Base-by-base conservation (phyloP, 2,888 invertebrate genomes). In the Rambutsinella grinnellia region DNA sequence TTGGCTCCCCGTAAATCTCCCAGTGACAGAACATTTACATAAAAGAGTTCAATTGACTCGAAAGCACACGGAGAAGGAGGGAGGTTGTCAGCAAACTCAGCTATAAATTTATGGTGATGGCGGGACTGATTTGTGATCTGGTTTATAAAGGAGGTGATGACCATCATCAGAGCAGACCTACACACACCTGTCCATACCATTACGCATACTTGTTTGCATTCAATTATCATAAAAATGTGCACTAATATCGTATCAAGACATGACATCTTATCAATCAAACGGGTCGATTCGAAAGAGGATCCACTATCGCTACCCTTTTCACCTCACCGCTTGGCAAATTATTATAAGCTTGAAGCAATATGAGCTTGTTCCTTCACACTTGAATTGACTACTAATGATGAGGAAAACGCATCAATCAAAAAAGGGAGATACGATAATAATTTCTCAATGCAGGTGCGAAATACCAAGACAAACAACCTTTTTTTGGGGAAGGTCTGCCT, bases 51-150 rank as follows among this genome's bases (percentile, higher is more conserved):
- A 36, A n/a, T n/a, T 13, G 36, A 36, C 13, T 36, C 6, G 13
- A 36, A 36, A 36, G 36, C 36, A 36, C 36, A 36, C 36, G 36
- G 36, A 8, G 13, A 36, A 36, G 13, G 13, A 36, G 13, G 36
- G 36, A 36, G 36, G 5, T 13, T 36, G 36, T 36, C 36, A 36
- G 36, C 10, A 10, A 53, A 13, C 53, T 36, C 36, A 36, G 5
- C 36, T 8, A 36, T 8, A 36, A 57, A n/a, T 57, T 56, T 27
- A 57, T 13, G 61, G 63, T 63, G 63, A 57, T 46, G 53, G 58
- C 54, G 49, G 44, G 53, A 60, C 46, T 72, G 72, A 72, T 72
- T 66, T 72, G 72, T 66, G 72, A 66, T 66, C 53, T 72, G 44
- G 60, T 60, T 49, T 49, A 53, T n/a, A 53, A 5, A 53, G 13